Conservation (phyloP, 2,888 invertebrate genomes). For the Trichopria drosophilae region DNA sequence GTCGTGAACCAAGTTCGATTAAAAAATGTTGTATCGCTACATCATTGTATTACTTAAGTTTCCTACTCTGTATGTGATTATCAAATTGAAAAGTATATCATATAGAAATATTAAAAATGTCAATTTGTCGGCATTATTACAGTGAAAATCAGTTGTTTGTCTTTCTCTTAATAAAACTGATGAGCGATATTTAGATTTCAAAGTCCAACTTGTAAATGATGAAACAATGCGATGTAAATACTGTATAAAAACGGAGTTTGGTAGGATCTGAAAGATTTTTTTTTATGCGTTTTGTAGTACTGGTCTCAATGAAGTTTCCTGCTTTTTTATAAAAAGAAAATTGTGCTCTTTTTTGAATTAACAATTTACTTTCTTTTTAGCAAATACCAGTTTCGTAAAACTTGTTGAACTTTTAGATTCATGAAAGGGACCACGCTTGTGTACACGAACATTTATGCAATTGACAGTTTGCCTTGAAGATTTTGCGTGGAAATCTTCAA, state of each 20-base stretch:
- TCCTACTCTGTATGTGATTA: no score
- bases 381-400: neutral
- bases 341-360: neutral
- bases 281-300: slow-evolving; percentile 41
- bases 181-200: no score
- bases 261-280: slow-evolving; percentile 48
- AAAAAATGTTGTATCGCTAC: no score
- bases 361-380: neutral
- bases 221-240: slow-evolving; percentile 51
- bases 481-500: slow-evolving; percentile 43
- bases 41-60: no score
- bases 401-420: slow-evolving; percentile 1
- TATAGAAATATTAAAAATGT: no score
- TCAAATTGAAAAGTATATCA: no score
- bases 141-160: no score
- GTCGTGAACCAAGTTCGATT: no score
- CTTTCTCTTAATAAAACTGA: no score
- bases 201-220: slow-evolving; percentile 33
- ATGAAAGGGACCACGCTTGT: slow-evolving; percentile 22
- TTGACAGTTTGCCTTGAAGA: slow-evolving; percentile 46
- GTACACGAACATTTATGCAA: slow-evolving; percentile 36
- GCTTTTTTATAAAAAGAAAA: slow-evolving; percentile 18
- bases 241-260: slow-evolving; percentile 55
- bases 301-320: slow-evolving; percentile 43
- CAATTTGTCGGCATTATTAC: no score